Conservation (phyloP, 2,888 invertebrate species). For the Molorchus minor region DNA sequence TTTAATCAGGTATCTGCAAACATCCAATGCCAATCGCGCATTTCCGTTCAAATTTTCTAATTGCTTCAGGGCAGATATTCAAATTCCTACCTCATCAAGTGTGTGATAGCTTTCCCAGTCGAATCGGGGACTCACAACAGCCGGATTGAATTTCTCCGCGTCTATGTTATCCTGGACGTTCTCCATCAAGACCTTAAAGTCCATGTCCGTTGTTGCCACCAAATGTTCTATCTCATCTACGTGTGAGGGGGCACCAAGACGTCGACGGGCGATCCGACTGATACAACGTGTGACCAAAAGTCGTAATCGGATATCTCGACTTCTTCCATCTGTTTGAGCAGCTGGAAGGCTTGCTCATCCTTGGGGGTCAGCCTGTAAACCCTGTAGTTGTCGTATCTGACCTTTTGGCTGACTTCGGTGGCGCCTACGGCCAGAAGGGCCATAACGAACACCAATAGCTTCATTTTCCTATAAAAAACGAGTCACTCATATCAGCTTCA, state of each 20-base stretch:
- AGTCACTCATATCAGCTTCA: no score
- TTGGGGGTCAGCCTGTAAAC: slow-evolving; percentile 49
- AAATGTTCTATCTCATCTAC: slow-evolving; percentile 61
- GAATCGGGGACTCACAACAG: slow-evolving; percentile 60
- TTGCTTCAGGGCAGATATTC: no score
- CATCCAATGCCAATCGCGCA: no score
- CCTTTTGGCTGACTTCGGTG: slow-evolving; percentile 25
- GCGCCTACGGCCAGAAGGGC: slow-evolving; percentile 47
- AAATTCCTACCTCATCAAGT: slow-evolving; percentile 12
- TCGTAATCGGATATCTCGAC: slow-evolving; percentile 37
- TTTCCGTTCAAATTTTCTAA: no score
- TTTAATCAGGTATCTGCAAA: no score
- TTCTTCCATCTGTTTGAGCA: slow-evolving; percentile 58
- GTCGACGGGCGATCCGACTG: slow-evolving; percentile 50
- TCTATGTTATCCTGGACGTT: slow-evolving; percentile 68
- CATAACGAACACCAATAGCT: not conserved
- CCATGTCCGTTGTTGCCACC: slow-evolving; percentile 58
- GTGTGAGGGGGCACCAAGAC: slow-evolving; percentile 71
- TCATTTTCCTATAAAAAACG: slow-evolving; percentile 10
- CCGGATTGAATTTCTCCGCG: slow-evolving; percentile 59
- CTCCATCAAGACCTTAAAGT: slow-evolving; percentile 63
- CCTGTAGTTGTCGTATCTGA: slow-evolving; percentile 48
- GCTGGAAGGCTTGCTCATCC: slow-evolving; percentile 54
- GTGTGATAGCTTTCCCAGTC: slow-evolving; percentile 70
- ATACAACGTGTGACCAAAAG: slow-evolving; percentile 30